Percentiles rank a stretch among this genome's conserved stretches.
Conservation (phyloP, 2,797 vertebrate genomes). For the Sarcoramphus papa region DNA sequence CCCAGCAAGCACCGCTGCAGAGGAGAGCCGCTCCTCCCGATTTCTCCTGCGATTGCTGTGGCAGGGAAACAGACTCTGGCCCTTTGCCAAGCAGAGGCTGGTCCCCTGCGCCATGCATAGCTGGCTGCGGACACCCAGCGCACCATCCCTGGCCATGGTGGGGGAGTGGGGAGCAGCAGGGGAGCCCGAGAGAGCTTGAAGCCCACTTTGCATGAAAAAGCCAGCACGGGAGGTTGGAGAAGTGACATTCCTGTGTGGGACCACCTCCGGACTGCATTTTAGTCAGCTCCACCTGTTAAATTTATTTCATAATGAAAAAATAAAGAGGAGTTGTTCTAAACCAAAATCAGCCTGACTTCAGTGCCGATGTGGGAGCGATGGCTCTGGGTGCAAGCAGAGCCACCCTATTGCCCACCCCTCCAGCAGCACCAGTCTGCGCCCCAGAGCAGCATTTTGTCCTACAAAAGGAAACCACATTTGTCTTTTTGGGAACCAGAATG, state of each 20-base stretch:
- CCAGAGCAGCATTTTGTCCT: not conserved
- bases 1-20: not conserved
- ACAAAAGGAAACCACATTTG: not conserved
- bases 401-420: not conserved
- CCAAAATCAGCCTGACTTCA: not conserved
- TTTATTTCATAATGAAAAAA: not conserved
- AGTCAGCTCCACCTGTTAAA: not conserved
- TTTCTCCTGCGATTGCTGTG: not conserved
- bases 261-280: not conserved
- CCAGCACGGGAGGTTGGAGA: not conserved
- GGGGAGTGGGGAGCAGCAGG: not conserved
- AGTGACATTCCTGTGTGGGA: not conserved
- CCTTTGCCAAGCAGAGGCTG: not conserved
- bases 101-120: rapidly evolving
- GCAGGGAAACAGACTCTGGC: not conserved
- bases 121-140: not conserved
- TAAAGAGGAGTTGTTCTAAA: not conserved
- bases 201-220: not conserved
- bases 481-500: not conserved
- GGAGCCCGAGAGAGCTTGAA: not conserved
- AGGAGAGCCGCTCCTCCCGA: not conserved
- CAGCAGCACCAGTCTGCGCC: not conserved
- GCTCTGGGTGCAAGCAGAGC: not conserved
- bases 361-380: not conserved
- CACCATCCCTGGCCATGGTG: not conserved